A percentile compares a stretch with the other conserved stretches of the same genome.
Conservation (phyloP, 2,888 invertebrate genomes). For the Eupithecia exiguata region DNA sequence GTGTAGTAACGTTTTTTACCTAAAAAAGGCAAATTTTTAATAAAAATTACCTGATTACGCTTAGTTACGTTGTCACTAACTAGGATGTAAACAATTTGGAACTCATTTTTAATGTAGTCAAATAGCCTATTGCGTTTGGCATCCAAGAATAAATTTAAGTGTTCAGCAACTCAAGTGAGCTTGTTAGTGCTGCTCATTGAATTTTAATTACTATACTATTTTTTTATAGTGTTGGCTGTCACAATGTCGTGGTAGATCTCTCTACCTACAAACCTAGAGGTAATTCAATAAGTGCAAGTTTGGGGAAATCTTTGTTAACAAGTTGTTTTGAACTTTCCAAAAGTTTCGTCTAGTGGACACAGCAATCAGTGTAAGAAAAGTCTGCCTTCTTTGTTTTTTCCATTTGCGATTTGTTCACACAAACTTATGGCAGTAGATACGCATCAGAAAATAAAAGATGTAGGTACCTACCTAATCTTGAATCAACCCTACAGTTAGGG, state of each 20-base stretch:
- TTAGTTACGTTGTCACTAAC: too few species aligned
- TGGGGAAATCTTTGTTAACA: conserved; percentile 20
- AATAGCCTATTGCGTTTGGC: not conserved
- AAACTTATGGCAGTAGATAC: not conserved
- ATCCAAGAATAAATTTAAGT: not conserved
- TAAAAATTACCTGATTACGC: too few species aligned
- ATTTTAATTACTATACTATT: not conserved
- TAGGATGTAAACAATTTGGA: too few species aligned
- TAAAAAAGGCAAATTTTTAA: too few species aligned
- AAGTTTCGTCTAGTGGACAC: conserved; percentile 16
- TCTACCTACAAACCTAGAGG: not conserved
- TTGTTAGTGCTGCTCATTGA: not conserved
- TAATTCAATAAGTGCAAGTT: conserved; percentile 10
- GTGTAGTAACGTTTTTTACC: too few species aligned
- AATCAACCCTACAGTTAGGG: not conserved
- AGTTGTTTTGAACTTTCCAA: conserved; percentile 25
- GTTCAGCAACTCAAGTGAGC: not conserved
- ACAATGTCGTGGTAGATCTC: not conserved
- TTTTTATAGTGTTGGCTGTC: not conserved
- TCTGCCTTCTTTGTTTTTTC: not conserved
- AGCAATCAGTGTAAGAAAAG: conserved; percentile 19
- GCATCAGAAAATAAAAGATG: not conserved
- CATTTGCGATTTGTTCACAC: not conserved
- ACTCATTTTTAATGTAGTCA: too few species aligned
- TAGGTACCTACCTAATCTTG: not conserved